Base-by-base conservation (phyloP, 2,797 vertebrate genomes). In the Phataginus tetradactyla region DNA sequence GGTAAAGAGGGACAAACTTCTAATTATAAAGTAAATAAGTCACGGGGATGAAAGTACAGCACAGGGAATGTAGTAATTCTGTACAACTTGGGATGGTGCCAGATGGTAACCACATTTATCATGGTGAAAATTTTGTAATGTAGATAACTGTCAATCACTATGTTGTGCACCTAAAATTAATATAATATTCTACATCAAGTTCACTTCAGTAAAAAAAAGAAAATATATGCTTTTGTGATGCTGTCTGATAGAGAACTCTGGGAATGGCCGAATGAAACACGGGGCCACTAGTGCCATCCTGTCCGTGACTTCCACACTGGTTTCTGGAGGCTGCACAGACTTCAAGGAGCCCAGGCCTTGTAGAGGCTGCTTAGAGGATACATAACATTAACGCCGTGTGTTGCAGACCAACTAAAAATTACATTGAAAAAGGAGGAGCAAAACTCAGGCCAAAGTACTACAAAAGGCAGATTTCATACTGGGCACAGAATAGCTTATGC, bases 351-450 rank as follows among this genome's bases (percentile, higher is more conserved):
- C 8, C 51, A 80, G 64, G 45, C 25, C 55, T 61, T 5, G 1
- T 0, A 20, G 32, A 63, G 37, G 15, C 51, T 27, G 71, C 79
- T n/a, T 29, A 37, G 63, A 55, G 37, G 18, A n/a, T 0, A 34
- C 1, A 1, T 9, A 29, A 78, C 21, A 4, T 17, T 4, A 18
- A 25, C 11, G 29, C 27, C 23, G 6, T 9, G 13, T 32, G 25
- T 61, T 49, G 12, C 42, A 68, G 51, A 57, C 23, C 27, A 34
- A 25, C 25, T 20, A 78, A 72, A 87, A 93, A 37, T 57, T 51
- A n/a, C 75, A 34, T 7, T 45, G 77, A 86, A 61, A 34, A 20
- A 8, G 34, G 53, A 74, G 29, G 9, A 9, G 20, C 20, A 21
- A 79, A 78, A 63, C 55, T 13, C 49, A 74, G 39, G 68, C 11